Evolutionary conservation across 2,113 vertebrate genomes (phyloP).

Genomic region (Erythrocercus mccallii): DNA sequence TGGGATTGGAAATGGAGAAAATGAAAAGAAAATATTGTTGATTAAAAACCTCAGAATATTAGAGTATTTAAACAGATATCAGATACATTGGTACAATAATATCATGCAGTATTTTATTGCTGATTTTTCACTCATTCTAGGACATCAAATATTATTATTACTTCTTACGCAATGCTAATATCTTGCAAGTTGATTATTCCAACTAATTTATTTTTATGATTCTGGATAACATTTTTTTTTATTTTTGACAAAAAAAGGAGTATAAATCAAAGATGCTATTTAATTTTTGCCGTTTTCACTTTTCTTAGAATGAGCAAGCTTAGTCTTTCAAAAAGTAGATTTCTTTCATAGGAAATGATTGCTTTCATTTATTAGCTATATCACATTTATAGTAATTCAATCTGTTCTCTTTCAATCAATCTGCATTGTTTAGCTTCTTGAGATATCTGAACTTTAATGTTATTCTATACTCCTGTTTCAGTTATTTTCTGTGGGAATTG

Average conservation of each 20-base stretch:
- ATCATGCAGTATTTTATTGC: background rate
- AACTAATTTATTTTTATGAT: background rate
- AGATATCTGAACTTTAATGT: background rate
- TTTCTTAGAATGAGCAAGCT: background rate
- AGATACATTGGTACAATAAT: background rate
- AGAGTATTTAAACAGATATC: background rate
- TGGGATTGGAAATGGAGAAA: background rate
- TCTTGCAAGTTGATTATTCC: background rate
- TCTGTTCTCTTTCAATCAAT: background rate
- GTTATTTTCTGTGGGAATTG: background rate
- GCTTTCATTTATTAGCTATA: constrained; percentile 2
- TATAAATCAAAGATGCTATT: background rate
- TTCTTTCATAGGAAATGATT: background rate
- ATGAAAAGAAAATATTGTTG: background rate
- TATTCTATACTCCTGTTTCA: background rate
- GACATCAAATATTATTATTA: background rate
- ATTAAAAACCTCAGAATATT: background rate
- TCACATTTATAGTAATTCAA: background rate
- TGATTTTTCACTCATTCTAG: background rate
- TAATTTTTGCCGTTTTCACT: background rate
- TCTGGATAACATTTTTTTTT: background rate
- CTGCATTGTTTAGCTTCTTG: background rate
- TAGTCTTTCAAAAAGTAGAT: background rate
- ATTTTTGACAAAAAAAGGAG: background rate
- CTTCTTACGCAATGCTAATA: background rate